Evolutionary conservation across 2,888 invertebrate species (phyloP), one percentile per base, ranked within the genome.

Genomic region (Lepidonotus clava): DNA sequence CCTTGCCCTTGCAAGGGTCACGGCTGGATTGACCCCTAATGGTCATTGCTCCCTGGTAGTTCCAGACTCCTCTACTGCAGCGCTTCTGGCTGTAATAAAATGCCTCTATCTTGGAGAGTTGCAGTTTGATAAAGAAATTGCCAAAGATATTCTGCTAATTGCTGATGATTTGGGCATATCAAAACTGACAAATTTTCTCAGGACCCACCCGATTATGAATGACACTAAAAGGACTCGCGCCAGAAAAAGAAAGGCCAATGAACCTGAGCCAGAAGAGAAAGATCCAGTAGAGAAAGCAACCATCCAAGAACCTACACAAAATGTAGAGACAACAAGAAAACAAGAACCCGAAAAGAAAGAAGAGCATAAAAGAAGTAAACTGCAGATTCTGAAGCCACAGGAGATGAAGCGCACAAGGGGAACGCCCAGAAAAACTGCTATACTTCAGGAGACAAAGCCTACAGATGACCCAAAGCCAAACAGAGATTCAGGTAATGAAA

Each of bases 1-100:
- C 28, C 46, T 41, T 80, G 80, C 80, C 46, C 80, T 80, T 28
- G 51, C 24, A 1, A 80, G 46, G 46, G 80, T 80, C 46, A 41
- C 32, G 32, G 41, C 32, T 28, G 41, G 46, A 1, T 0, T 80
- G 21, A n/a, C 24, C 18, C 2, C 38, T 1, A 38, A 34, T 38
- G 71, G 71, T 2, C 14, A 11, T 11, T 71, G 71, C 24, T 36
- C 36, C 1, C 18, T 71, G 1, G 34, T 14, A 21, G 34, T 71
- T 5, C 38, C 36, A 5, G 36, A 38, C 1, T 34, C 1, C 36
- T 71, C 71, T 1, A 21, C 11, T 36, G 38, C 36, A 8, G 71
- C 71, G 34, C n/a, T 71, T 4, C 0, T 4, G n/a, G 14, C 71
- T 18, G 38, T 71, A 11, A 38, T 71, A 18, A 34, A 38, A 14